Percentiles rank a stretch among this genome's conserved stretches.
phyloP scores from a whole-genome alignment of 37 sponge, comb jelly and placozoan species.

The Spongilla lacustris region DNA sequence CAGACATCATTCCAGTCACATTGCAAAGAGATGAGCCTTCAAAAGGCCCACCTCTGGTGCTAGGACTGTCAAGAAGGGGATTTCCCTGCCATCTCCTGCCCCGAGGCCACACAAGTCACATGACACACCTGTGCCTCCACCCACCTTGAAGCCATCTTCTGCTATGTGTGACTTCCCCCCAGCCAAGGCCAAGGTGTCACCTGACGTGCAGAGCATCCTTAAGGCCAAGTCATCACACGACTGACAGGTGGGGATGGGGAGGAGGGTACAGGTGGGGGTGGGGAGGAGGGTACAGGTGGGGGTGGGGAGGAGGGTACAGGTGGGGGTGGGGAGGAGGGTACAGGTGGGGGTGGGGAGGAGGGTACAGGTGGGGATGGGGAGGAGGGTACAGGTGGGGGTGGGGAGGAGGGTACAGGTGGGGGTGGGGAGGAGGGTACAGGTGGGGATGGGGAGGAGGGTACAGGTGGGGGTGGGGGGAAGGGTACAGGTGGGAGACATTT shows the following conservation, averaged over 20 bases:
- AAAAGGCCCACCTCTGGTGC: not conserved
- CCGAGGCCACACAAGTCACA: not conserved
- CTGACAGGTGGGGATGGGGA: conserved; percentile 20
- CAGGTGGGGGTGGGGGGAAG: too few species aligned
- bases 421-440: too few species aligned
- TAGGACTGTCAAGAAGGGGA: not conserved
- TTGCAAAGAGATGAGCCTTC: not conserved
- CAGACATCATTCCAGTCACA: not conserved
- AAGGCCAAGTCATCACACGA: conserved; percentile 69
- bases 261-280: not conserved
- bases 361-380: too few species aligned
- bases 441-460: too few species aligned
- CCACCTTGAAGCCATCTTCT: not conserved
- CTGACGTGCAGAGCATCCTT: conserved; percentile 45
- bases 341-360: too few species aligned
- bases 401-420: too few species aligned
- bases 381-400: too few species aligned
- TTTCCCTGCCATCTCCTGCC: not conserved
- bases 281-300: too few species aligned
- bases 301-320: too few species aligned
- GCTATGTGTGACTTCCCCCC: not conserved
- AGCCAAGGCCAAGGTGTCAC: not conserved
- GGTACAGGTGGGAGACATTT: too few species aligned
- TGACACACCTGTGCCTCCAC: not conserved
- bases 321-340: too few species aligned